Evolutionary conservation across 2,113 vertebrate species (phyloP).

Genomic region (Lasiurus borealis): DNA sequence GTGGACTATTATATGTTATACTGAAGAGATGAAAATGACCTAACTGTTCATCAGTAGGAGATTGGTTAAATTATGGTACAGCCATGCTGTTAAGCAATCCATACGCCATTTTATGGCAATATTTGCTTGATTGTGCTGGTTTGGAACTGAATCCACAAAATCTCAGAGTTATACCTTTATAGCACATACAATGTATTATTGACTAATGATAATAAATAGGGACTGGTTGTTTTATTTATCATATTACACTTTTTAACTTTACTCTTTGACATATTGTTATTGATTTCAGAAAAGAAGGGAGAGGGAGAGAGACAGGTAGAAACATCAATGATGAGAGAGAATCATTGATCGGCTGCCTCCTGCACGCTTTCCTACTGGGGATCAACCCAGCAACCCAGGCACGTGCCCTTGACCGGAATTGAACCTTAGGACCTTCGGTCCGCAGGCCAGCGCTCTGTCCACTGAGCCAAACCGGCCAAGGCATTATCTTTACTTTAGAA

Average conservation of each 20-base stretch:
- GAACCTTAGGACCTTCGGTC: too few relatives aligned
- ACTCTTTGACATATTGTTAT: not conserved
- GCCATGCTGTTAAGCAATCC: too few relatives aligned
- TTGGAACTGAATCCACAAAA: not conserved
- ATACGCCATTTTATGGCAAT: not conserved
- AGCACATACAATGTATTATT: not conserved
- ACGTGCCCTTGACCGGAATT: too few relatives aligned
- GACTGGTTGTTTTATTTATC: not conserved
- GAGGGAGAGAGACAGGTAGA: too few relatives aligned
- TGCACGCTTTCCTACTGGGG: too few relatives aligned
- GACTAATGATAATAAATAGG: not conserved
- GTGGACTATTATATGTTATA: not conserved
- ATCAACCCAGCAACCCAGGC: too few relatives aligned
- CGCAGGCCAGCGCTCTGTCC: too few relatives aligned
- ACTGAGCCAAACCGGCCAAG: too few relatives aligned
- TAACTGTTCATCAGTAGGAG: not conserved
- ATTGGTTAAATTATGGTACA: not conserved
- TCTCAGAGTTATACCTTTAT: not conserved
- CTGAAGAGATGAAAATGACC: constrained; percentile 39
- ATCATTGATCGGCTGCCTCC: too few relatives aligned
- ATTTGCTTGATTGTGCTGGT: not conserved
- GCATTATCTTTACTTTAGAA: not conserved
- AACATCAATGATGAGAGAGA: too few relatives aligned
- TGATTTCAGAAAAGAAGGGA: too few relatives aligned
- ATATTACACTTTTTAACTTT: not conserved